Conservation (phyloP, 1,140 invertebrate genomes). For the Hylaeus anthracinus region DNA sequence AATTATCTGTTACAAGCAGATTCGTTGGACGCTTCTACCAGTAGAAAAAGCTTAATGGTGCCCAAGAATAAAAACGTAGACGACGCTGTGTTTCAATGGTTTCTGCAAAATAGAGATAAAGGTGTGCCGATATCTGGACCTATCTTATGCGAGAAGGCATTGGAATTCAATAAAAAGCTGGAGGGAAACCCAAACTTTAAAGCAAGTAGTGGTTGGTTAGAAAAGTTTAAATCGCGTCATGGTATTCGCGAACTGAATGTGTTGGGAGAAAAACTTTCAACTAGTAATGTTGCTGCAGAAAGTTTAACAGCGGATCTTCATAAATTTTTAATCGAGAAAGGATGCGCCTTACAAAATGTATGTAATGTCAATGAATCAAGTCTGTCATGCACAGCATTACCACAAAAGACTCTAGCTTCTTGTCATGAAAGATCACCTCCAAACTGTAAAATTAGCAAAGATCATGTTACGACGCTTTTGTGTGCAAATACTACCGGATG, state of each 20-base stretch:
- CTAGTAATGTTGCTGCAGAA: neutral
- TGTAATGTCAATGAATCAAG: neutral
- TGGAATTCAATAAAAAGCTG: conserved; percentile 11
- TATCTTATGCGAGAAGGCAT: conserved; percentile 1
- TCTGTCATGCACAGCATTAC: neutral
- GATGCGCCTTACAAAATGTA: neutral
- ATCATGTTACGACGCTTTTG: neutral
- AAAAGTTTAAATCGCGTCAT: conserved; percentile 12
- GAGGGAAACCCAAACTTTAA: conserved; percentile 2
- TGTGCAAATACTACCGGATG: neutral
- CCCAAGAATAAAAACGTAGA: conserved; percentile 11
- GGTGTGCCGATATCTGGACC: conserved; percentile 2
- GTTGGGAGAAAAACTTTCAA: neutral
- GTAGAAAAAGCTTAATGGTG: neutral
- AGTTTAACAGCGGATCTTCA: neutral
- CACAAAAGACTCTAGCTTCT: neutral
- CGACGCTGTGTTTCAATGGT: conserved; percentile 10
- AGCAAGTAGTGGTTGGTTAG: conserved; percentile 14
- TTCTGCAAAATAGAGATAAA: neutral
- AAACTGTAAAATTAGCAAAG: neutral
- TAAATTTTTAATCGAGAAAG: conserved; percentile 1
- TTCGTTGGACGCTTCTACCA: neutral
- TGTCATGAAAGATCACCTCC: neutral
- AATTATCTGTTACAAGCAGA: neutral
- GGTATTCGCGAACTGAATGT: neutral